Conservation (phyloP, 2,888 invertebrate species). For the Yponomeuta evonymella region DNA sequence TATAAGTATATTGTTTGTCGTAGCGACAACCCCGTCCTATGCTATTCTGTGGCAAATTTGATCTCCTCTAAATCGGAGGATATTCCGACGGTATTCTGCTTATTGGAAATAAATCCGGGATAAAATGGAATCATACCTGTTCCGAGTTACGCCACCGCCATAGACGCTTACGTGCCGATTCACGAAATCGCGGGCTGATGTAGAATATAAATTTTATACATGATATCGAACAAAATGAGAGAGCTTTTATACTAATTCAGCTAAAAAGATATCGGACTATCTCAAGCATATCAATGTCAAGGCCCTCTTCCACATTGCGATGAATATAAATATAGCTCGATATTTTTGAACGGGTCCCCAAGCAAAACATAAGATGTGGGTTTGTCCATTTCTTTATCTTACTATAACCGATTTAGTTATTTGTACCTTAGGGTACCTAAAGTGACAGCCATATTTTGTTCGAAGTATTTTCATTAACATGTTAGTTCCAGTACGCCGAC, state of each 20-base stretch:
- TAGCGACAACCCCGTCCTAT: background rate
- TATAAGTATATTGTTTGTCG: background rate
- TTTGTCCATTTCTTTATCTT: no score
- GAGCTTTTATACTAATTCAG: slow-evolving; percentile 10
- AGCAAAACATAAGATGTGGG: no score
- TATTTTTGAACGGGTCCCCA: no score
- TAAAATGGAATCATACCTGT: slow-evolving; percentile 56
- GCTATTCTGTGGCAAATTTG: slow-evolving; percentile 33
- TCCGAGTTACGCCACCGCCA: slow-evolving; percentile 20
- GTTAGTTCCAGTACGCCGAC: no score
- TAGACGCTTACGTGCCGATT: slow-evolving; percentile 16
- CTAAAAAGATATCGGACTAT: slow-evolving; percentile 1
- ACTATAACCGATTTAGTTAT: no score
- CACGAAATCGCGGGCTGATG: slow-evolving; percentile 13
- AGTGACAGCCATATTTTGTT: no score
- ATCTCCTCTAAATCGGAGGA: slow-evolving; percentile 42
- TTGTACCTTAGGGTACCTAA: no score
- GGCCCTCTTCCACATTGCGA: no score
- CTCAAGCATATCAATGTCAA: background rate
- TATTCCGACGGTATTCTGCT: slow-evolving; percentile 50
- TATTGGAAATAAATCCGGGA: slow-evolving; percentile 64
- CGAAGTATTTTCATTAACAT: no score
- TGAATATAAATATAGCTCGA: no score
- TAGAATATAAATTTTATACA: slow-evolving; percentile 12
- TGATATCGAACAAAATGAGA: slow-evolving; percentile 11